Evolutionary conservation across 2,888 invertebrate genomes (phyloP).

Genomic region (Epirrhoe tristata): DNA sequence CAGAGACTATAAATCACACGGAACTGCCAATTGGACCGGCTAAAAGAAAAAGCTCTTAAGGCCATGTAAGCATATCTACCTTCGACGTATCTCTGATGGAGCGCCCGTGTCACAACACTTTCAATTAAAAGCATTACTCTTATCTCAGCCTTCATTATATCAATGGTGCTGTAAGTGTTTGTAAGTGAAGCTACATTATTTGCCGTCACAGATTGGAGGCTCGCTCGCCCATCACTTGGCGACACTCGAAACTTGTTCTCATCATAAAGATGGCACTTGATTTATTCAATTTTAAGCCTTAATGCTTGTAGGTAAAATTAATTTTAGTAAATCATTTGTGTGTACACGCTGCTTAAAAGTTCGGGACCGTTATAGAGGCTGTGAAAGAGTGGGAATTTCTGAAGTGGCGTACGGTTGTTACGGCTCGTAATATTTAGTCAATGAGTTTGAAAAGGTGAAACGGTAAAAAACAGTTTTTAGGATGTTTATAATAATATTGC

Average conservation of each 20-base stretch:
- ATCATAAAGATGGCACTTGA: conserved; percentile 19
- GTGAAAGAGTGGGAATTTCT: conserved; percentile 25
- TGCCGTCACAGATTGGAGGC: conserved; percentile 70
- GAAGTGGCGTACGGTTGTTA: conserved; percentile 22
- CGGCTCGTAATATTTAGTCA: conserved; percentile 6
- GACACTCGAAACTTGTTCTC: conserved; percentile 55
- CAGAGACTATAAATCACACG: conserved; percentile 10
- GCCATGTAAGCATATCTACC: conserved; percentile 27
- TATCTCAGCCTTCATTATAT: conserved; percentile 75
- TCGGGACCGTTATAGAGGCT: conserved; percentile 47
- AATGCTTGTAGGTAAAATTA: conserved; percentile 19
- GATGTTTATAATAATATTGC: background rate
- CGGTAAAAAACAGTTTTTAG: background rate
- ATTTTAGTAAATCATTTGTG: conserved; percentile 34
- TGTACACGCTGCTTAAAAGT: conserved; percentile 31
- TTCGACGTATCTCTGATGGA: conserved; percentile 27
- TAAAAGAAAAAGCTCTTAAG: conserved; percentile 25
- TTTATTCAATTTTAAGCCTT: conserved; percentile 44
- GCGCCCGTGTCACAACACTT: conserved; percentile 45
- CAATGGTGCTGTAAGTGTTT: conserved; percentile 71
- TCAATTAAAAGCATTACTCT: conserved; percentile 77
- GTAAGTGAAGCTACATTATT: conserved; percentile 72
- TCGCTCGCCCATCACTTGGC: conserved; percentile 59
- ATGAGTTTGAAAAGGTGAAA: background rate
- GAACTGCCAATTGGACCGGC: conserved; percentile 25